phyloP scores from a whole-genome alignment of 2,888 invertebrate genomes.

The Pseudococcus jackbeardsleyi region DNA sequence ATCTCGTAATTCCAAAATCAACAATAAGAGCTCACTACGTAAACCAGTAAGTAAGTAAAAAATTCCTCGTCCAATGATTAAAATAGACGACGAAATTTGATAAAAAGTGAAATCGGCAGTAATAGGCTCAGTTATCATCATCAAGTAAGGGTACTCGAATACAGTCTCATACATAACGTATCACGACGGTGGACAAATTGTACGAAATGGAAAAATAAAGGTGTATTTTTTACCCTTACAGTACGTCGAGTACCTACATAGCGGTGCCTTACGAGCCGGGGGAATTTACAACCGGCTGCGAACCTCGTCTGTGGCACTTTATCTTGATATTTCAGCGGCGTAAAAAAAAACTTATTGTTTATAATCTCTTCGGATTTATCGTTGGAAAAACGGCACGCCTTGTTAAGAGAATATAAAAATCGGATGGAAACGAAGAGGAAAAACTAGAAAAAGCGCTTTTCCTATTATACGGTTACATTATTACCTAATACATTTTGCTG shows the following conservation, averaged over 20 bases:
- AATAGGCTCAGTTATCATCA: conserved; percentile 28
- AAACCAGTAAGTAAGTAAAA: too few relatives aligned
- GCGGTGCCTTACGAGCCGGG: neutral
- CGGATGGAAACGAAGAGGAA: conserved; percentile 60
- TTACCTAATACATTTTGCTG: conserved; percentile 62
- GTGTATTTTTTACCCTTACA: conserved; percentile 8
- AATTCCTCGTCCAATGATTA: neutral
- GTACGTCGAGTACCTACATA: too few relatives aligned
- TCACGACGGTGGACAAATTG: neutral
- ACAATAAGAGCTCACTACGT: too few relatives aligned
- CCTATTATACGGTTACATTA: conserved; percentile 65
- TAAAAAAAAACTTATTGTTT: conserved; percentile 61
- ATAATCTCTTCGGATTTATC: conserved; percentile 63
- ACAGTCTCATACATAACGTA: neutral
- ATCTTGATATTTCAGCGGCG: conserved; percentile 45
- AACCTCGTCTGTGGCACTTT: neutral
- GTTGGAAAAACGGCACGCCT: conserved; percentile 61
- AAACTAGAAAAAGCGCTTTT: conserved; percentile 64
- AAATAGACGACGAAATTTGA: neutral
- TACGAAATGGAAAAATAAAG: neutral
- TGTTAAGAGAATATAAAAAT: conserved; percentile 63
- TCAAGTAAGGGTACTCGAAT: neutral
- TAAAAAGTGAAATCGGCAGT: neutral
- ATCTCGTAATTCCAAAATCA: too few relatives aligned
- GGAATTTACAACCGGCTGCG: conserved; percentile 20